phyloP scores from a whole-genome alignment of 1,140 invertebrate species.

The Homarus americanus region DNA sequence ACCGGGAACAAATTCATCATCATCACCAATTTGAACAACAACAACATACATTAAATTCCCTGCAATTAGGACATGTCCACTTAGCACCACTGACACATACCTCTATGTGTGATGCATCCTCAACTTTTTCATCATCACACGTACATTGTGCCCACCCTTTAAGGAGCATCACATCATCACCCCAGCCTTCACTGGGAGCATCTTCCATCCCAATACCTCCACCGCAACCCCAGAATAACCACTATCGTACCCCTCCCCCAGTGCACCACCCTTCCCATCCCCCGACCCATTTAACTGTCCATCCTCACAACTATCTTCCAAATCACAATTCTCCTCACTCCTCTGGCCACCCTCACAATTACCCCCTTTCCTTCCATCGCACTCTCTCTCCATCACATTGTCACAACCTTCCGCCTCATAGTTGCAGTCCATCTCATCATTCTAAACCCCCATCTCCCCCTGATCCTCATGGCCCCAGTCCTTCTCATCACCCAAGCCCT shows the following conservation, averaged over 20 bases:
- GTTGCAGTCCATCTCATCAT: background rate
- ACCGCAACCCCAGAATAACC: background rate
- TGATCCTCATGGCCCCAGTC: background rate
- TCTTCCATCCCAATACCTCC: background rate
- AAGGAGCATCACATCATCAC: background rate
- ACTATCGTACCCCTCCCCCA: background rate
- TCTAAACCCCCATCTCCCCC: background rate
- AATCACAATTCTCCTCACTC: background rate
- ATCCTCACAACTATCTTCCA: background rate
- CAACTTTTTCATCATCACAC: background rate
- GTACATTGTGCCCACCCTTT: background rate
- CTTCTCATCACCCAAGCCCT: background rate
- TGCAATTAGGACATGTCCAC: background rate
- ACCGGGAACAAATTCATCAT: background rate
- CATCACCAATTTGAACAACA: background rate
- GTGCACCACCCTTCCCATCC: no score
- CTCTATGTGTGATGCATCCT: background rate
- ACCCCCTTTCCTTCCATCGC: no score
- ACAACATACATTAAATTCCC: background rate
- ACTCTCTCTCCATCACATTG: background rate
- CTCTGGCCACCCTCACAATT: background rate
- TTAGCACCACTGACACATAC: background rate
- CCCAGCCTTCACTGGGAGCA: background rate
- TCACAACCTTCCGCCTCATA: background rate
- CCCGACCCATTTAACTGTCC: background rate